Conservation (phyloP, 2,888 invertebrate genomes). For the Meliscaeva auricollis region DNA sequence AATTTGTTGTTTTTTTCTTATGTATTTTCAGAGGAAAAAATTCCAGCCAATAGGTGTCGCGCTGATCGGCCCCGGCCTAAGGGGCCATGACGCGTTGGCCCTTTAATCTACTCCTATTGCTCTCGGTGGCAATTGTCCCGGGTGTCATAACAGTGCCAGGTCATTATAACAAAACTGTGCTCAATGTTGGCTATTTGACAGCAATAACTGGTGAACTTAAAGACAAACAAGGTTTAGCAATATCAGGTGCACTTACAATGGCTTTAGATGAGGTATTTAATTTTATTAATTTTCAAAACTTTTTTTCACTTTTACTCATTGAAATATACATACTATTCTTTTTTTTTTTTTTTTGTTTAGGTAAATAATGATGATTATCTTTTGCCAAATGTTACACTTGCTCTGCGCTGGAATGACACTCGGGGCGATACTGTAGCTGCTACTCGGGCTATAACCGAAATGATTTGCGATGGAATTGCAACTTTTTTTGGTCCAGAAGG, state of each 20-base stretch:
- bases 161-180: constrained; percentile 84
- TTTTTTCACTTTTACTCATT: neutral
- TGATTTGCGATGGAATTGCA: constrained; percentile 94
- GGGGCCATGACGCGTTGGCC: constrained; percentile 85
- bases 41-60: constrained; percentile 85
- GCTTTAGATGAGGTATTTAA: constrained; percentile 92
- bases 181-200: constrained; percentile 94
- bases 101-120: constrained; percentile 87
- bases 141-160: constrained; percentile 83
- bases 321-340: constrained; percentile 14
- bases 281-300: too few relatives aligned
- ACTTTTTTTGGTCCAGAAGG: constrained; percentile 99
- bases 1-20: constrained; percentile 56
- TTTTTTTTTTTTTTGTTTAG: constrained; percentile 84
- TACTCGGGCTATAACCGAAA: constrained; percentile 93
- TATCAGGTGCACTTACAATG: constrained; percentile 95
- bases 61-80: constrained; percentile 87
- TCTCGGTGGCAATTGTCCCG: constrained; percentile 86
- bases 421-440: constrained; percentile 93
- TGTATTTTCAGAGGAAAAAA: constrained; percentile 82
- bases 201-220: constrained; percentile 91
- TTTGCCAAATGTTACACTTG: constrained; percentile 90
- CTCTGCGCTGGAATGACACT: constrained; percentile 93
- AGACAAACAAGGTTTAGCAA: constrained; percentile 93
- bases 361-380: constrained; percentile 89